Base-by-base conservation (phyloP, 2,113 vertebrate genomes). In the Nibea coibor region DNA sequence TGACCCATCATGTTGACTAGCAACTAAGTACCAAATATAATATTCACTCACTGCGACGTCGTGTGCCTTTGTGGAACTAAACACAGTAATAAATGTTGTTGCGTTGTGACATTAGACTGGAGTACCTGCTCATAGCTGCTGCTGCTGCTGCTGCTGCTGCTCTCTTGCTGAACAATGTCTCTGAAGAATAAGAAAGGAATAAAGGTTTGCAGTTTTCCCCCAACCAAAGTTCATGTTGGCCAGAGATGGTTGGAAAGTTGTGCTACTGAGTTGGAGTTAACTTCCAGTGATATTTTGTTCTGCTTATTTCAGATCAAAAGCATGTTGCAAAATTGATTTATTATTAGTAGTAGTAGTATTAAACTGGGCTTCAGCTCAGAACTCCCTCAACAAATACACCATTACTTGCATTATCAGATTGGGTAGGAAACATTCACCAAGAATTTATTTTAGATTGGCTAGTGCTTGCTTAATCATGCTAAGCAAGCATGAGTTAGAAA, bases 1-100 rank as follows among this genome's bases (percentile, higher is more conserved):
- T 15, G 58, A 42, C 28, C 12, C 28, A 56, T 45, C 12, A 79
- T 81, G 65, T 77, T 72, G 80, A 83, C 72, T 84, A 26, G 67
- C 48, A 85, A 62, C 71, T 71, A 56, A 83, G 70, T 72, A 31
- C 57, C 69, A 84, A 63, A 75, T 82, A 59, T 54, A 39, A 39
- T 69, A 75, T 75, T 65, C 45, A 43, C 50, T 72, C 24, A 58
- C 56, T 48, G 26, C 35, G 53, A 65, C 28, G 7, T 17, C 63
- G 47, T 80, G 54, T 64, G 14, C 3, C 19, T 73, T 45, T 77
- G 15, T 72, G 26, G 16, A 65, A 20, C 24, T 65, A 61, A 88
- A 77, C 5, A 57, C 14, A 45, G 53, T 42, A 57, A 51, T 39
- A 12, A 20, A 26, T 50, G 67, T 22, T 69, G 22, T 24, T 43